Base-by-base conservation (phyloP, 1,140 invertebrate genomes). In the Uloborus diversus region DNA sequence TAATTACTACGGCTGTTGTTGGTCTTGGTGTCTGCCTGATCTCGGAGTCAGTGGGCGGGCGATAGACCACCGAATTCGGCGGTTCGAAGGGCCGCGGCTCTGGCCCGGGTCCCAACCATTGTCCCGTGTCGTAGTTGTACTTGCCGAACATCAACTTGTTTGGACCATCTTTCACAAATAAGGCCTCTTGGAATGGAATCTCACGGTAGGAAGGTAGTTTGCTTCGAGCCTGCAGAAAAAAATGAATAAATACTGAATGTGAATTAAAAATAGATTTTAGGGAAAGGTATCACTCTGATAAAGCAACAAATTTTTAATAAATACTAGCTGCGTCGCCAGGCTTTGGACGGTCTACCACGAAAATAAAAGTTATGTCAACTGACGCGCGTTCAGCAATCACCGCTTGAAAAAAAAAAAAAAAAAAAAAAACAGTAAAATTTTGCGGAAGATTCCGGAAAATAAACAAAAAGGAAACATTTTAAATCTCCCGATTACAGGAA, bases 141-240 rank as follows among this genome's bases (percentile, higher is more conserved):
- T 79, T 79, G 3, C 76, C 76, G 17, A 59, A 25, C 51, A 68
- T 69, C 2, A 69, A 14, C 30, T 69, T 79, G 32, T 47, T 25
- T 28, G 14, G 35, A 1, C 53, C 23, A 0, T 56, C 65, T 25
- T 61, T 79, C 65, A 68, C 61, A 27, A 68, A 79, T 3, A 79
- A 27, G 0, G 76, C 76, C 61, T 79, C 76, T 79, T 79, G 76
- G 35, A 79, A 79, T 1, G 64, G 76, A 25, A 79, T 79, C n/a
- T 79, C 65, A 49, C 76, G 32, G 37, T 79, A 79, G 3, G 64
- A 69, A 25, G 76, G 76, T 1, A 79, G 33, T 13, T 79, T 79
- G 27, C 76, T 68, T 27, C 65, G 23, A 23, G 42, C 65, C 76
- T 79, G 28, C 13, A 2, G 1, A n/a, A 51, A 23, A 51, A 53